Percentiles rank a stretch among this genome's conserved stretches.
These are phyloP conservation scores for Chironomus striatipennis DNA, from an alignment of 1,140 invertebrate species.

Conservation along the genomic window DNA sequence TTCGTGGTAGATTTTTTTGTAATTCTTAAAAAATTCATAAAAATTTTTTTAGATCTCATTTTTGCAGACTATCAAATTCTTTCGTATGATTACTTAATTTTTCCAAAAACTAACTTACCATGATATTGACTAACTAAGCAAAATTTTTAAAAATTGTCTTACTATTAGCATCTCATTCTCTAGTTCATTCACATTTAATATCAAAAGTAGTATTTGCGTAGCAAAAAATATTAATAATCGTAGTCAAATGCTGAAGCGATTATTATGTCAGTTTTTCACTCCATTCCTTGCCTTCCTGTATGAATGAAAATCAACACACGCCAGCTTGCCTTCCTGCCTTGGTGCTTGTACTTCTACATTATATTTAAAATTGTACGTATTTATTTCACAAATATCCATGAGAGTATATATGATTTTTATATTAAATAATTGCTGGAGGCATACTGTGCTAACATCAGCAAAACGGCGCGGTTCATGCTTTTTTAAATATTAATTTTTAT, in stretches of 20 bases:
- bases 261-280: constrained; percentile 13
- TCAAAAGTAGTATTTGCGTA: not conserved
- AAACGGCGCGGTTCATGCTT: no score
- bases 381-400: constrained; percentile 9
- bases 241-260: constrained; percentile 4
- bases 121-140: no score
- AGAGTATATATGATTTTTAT: constrained; percentile 14
- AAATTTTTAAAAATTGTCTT: no score
- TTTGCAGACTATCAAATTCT: no score
- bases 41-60: no score
- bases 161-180: no score
- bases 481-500: no score
- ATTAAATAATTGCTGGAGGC: not conserved
- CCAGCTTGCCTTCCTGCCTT: not conserved
- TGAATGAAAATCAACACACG: constrained; percentile 12
- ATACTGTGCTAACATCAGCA: no score
- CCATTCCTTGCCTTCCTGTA: not conserved
- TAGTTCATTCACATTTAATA: not conserved
- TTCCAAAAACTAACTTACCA: no score
- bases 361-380: constrained; percentile 14
- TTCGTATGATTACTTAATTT: no score
- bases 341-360: not conserved
- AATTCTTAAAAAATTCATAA: no score
- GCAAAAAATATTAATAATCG: not conserved
- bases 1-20: no score